A percentile compares a stretch with the other conserved stretches of the same genome.
phyloP scores from a whole-genome alignment of 2,888 invertebrate species.

The Ischnura elegans region DNA sequence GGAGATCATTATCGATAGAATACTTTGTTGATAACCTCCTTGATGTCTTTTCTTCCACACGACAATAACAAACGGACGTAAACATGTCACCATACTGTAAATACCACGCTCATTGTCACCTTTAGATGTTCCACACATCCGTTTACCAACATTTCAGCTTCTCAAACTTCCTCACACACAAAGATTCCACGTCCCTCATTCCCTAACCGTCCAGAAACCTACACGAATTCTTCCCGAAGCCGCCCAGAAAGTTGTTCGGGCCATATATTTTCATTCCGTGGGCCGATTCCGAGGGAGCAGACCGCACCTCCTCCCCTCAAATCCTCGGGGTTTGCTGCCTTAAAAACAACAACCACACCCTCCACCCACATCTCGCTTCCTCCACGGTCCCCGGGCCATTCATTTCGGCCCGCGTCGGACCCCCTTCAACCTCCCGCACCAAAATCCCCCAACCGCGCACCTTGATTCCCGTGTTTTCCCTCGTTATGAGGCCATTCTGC shows the following conservation, averaged over 20 bases:
- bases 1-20: no score
- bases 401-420: slow-evolving; percentile 5
- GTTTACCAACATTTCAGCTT: no score
- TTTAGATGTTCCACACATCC: neutral
- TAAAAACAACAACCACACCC: neutral
- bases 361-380: neutral
- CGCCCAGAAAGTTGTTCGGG: slow-evolving; percentile 49
- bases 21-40: no score
- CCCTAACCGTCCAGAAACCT: neutral
- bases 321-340: neutral
- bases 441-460: neutral
- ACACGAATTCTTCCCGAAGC: slow-evolving; percentile 39
- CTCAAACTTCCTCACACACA: no score
- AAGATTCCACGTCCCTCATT: neutral
- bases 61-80: neutral
- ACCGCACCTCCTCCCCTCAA: neutral
- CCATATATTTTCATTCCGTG: slow-evolving; percentile 59
- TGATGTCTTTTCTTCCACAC: neutral
- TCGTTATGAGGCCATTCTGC: neutral
- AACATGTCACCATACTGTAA: neutral
- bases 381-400: neutral
- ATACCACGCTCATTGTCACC: neutral
- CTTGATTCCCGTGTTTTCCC: slow-evolving; percentile 1
- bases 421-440: neutral
- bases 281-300: slow-evolving; percentile 46